These are phyloP conservation scores for Auanema freiburgensis DNA, from an alignment of 2,888 invertebrate genomes.

Conservation along the genomic window DNA sequence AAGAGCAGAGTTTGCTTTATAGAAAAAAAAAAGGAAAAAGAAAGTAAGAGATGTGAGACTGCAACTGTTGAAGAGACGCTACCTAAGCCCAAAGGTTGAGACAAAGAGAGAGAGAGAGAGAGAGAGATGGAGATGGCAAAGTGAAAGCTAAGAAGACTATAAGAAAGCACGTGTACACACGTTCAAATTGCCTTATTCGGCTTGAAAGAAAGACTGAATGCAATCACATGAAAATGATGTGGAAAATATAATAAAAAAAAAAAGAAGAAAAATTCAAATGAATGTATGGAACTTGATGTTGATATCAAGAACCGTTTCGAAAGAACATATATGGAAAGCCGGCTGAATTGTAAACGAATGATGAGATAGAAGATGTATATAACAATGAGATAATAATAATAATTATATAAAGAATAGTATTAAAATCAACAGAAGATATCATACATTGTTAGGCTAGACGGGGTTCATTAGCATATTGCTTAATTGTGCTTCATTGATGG, in stretches of 20 bases:
- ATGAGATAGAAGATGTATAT: too few species aligned
- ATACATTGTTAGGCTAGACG: too few species aligned
- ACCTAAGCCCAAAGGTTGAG: background rate
- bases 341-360: too few species aligned
- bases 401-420: too few species aligned
- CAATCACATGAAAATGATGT: background rate
- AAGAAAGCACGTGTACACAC: background rate
- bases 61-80: slow-evolving; percentile 1
- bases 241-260: background rate
- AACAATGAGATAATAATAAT: too few species aligned
- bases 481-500: too few species aligned
- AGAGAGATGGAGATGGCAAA: background rate
- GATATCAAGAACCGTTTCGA: too few species aligned
- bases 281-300: too few species aligned
- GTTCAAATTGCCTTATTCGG: background rate
- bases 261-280: background rate
- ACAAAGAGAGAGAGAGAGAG: background rate
- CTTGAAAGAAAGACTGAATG: background rate
- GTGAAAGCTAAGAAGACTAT: background rate
- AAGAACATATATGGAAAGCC: too few species aligned
- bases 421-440: too few species aligned
- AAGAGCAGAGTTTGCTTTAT: background rate
- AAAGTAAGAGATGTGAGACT: slow-evolving; percentile 4
- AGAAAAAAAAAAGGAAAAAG: background rate
- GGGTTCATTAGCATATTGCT: too few species aligned